Base-by-base conservation (phyloP, 2,113 vertebrate genomes). In the Hippocampus barbouri region DNA sequence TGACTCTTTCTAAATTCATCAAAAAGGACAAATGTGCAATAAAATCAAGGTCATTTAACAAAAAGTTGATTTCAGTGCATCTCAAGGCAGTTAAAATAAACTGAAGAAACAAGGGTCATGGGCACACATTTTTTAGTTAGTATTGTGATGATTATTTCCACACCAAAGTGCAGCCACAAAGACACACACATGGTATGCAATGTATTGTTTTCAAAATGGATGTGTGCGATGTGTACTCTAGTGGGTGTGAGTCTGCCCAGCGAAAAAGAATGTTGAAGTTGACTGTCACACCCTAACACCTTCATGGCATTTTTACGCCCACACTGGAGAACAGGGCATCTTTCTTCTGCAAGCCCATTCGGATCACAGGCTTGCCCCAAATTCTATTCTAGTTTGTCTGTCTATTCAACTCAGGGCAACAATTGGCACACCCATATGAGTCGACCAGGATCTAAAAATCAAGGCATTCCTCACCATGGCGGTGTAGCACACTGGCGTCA, bases 241-340 rank as follows among this genome's bases (percentile, higher is more conserved):
- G 77, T 81, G 82, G 78, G 79, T 79, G 43, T 61, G 14, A 10
- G 27, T 75, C 77, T 74, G 81, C 82, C 57, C 79, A 60, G 78
- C 77, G 75, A 78, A 77, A 76, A 84, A 92, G 90, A 92, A 93
- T 92, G 87, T 93, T 59, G 77, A 89, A 87, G 89, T 92, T 92
- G 90, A 92, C 90, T 86, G 90, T 84, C 78, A 92, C 75, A 85
- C 76, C 87, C 88, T 91, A 86, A 76, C 91, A 91, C 85, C 0
- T 63, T 72, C 73, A 54, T 86, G 87, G 77, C 76, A 84, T 79
- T 89, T 91, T 92, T 82, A 82, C 91, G 90, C 85, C 75, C 68
- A 62, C 75, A 54, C 68, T 61, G 71, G 67, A 81, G 85, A 76
- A 89, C 76, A 90, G 75, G 66, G 40, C 21, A 41, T 75, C 78